phyloP scores from a whole-genome alignment of 2,113 vertebrate species.

The Catharus fuscescens region DNA sequence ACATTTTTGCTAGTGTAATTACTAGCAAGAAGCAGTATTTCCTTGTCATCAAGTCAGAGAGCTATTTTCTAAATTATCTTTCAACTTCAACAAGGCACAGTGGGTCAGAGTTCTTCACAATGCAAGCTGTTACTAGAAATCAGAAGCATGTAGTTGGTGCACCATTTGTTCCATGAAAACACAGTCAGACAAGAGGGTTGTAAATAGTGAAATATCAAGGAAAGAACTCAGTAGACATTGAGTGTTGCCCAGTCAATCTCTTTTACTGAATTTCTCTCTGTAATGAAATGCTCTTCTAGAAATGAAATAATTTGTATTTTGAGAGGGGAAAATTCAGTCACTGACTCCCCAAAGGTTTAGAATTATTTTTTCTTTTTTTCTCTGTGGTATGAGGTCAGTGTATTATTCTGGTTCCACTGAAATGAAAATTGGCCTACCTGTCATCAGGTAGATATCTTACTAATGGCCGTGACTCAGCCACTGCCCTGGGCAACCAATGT shows the following conservation, averaged over 20 bases:
- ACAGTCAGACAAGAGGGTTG: not conserved
- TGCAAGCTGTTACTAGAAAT: not conserved
- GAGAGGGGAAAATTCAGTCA: not conserved
- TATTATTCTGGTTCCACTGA: not conserved
- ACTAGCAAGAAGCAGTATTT: not conserved
- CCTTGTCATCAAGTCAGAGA: not conserved
- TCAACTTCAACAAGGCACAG: not conserved
- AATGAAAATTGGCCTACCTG: not conserved
- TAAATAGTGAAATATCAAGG: not conserved
- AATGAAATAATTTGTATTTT: not conserved
- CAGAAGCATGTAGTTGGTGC: not conserved
- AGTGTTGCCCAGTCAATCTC: not conserved
- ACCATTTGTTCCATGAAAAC: not conserved
- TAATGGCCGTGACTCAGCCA: not conserved
- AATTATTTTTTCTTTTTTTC: not conserved
- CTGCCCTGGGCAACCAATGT: not conserved
- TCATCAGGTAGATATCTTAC: not conserved
- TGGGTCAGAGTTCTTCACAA: not conserved
- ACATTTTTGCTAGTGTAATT: not conserved
- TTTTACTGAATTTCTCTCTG: not conserved
- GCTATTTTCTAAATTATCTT: not conserved
- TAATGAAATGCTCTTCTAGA: not conserved
- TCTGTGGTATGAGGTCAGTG: not conserved
- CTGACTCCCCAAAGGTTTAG: not conserved
- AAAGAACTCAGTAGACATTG: not conserved